A percentile compares a stretch with the other conserved stretches of the same genome.
Conservation (phyloP, 2,888 invertebrate species). For the Agrochola lychnidis region DNA sequence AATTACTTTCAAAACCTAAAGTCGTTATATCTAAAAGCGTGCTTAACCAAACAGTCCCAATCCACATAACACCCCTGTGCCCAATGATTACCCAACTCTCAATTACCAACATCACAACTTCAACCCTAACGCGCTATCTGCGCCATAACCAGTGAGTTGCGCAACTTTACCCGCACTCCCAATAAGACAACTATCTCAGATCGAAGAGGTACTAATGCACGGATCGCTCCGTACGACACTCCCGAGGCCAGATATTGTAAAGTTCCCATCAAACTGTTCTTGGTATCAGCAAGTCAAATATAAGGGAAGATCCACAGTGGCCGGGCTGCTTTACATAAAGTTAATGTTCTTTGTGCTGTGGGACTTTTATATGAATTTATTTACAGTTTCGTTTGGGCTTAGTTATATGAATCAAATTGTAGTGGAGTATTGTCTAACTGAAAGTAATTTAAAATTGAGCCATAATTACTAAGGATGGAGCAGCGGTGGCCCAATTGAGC, state of each 20-base stretch:
- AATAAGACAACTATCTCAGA: constrained; percentile 59
- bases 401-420: constrained; percentile 4
- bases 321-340: constrained; percentile 42
- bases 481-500: no score
- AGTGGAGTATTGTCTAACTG: neutral
- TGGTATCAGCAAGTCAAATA: constrained; percentile 75
- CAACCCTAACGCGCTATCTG: constrained; percentile 34
- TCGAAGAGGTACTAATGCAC: constrained; percentile 62
- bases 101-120: constrained; percentile 44
- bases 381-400: constrained; percentile 4
- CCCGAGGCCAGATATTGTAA: constrained; percentile 71
- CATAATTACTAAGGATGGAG: no score
- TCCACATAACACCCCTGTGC: constrained; percentile 5
- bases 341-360: constrained; percentile 37
- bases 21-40: neutral
- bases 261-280: constrained; percentile 73
- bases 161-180: constrained; percentile 41
- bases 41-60: constrained; percentile 25
- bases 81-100: constrained; percentile 33
- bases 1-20: neutral
- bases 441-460: neutral
- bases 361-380: constrained; percentile 29
- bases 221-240: constrained; percentile 57
- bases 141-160: constrained; percentile 24
- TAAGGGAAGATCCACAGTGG: constrained; percentile 44